phyloP scores from a whole-genome alignment of 2,797 vertebrate genomes.

The Sebastes glaucus region DNA sequence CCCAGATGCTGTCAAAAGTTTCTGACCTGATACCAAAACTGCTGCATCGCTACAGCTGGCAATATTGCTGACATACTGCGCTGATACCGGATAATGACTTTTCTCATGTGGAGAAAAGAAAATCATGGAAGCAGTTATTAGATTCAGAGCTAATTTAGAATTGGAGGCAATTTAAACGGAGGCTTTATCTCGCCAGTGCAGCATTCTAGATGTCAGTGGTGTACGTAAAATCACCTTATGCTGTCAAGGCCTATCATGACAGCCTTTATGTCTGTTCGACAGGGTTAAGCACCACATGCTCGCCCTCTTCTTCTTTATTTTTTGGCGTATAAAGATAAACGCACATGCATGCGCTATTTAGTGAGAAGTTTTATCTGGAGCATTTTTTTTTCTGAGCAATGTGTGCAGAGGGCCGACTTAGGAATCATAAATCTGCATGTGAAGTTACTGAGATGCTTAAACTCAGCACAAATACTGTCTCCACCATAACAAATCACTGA shows the following conservation, averaged over 20 bases:
- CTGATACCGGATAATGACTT: slow-evolving; percentile 60
- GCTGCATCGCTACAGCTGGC: slow-evolving; percentile 23
- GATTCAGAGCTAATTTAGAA: slow-evolving; percentile 63
- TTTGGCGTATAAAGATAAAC: background rate
- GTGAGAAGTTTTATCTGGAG: background rate
- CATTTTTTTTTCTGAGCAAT: background rate
- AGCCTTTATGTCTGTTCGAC: slow-evolving; percentile 28
- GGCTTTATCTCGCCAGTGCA: slow-evolving; percentile 58
- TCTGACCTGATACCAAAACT: slow-evolving; percentile 38
- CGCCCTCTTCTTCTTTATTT: background rate
- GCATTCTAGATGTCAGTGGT: slow-evolving; percentile 40
- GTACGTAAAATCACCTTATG: slow-evolving; percentile 37
- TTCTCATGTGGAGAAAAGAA: slow-evolving; percentile 58
- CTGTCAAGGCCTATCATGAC: slow-evolving; percentile 11
- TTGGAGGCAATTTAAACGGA: slow-evolving; percentile 48
- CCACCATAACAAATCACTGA: background rate
- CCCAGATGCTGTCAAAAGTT: slow-evolving; percentile 27
- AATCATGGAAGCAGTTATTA: slow-evolving; percentile 55
- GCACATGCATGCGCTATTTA: background rate
- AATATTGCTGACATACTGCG: slow-evolving; percentile 53
- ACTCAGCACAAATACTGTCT: background rate
- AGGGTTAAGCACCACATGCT: slow-evolving; percentile 35
- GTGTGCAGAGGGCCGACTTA: background rate
- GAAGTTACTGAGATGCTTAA: background rate
- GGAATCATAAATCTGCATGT: background rate